Percentiles rank a stretch among this genome's conserved stretches.
Evolutionary conservation across 2,888 invertebrate genomes (phyloP).

Genomic region (Sthenelais limicola): DNA sequence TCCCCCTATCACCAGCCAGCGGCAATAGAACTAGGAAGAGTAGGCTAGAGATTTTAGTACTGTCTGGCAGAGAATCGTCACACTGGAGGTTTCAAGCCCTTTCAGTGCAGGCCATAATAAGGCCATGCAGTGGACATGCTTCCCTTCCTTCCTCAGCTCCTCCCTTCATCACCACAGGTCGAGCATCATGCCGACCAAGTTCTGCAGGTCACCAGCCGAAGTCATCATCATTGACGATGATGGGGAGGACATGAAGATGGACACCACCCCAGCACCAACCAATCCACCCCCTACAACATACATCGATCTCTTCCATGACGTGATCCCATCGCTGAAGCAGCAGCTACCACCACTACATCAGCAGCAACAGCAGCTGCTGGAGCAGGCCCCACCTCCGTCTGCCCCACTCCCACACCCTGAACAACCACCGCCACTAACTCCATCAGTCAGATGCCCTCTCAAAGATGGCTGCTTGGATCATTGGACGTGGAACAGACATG

Average conservation of each 20-base stretch:
- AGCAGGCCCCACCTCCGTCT: no score
- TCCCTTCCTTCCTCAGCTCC: slow-evolving; percentile 25
- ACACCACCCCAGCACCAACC: slow-evolving; percentile 7
- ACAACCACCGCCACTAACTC: neutral
- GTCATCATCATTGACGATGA: slow-evolving; percentile 18
- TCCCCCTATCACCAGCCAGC: no score
- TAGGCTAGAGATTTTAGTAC: no score
- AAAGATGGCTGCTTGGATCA: slow-evolving; percentile 77
- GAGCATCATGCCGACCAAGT: slow-evolving; percentile 21
- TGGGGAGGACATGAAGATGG: slow-evolving; percentile 24
- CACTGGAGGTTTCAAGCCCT: no score
- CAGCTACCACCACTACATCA: neutral
- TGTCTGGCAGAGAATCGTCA: no score
- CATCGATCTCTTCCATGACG: slow-evolving; percentile 24
- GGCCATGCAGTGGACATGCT: slow-evolving; percentile 28
- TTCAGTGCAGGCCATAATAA: no score
- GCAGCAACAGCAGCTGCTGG: slow-evolving; percentile 16
- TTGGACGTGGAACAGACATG: slow-evolving; percentile 80
- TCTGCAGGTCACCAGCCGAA: slow-evolving; percentile 17
- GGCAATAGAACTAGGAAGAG: no score
- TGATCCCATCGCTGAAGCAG: slow-evolving; percentile 1
- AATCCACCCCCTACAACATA: neutral
- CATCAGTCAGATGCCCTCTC: slow-evolving; percentile 26
- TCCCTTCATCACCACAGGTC: neutral
- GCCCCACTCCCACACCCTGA: no score